Base-by-base conservation (phyloP, 2,797 vertebrate genomes). In the Anabacerthia variegaticeps region DNA sequence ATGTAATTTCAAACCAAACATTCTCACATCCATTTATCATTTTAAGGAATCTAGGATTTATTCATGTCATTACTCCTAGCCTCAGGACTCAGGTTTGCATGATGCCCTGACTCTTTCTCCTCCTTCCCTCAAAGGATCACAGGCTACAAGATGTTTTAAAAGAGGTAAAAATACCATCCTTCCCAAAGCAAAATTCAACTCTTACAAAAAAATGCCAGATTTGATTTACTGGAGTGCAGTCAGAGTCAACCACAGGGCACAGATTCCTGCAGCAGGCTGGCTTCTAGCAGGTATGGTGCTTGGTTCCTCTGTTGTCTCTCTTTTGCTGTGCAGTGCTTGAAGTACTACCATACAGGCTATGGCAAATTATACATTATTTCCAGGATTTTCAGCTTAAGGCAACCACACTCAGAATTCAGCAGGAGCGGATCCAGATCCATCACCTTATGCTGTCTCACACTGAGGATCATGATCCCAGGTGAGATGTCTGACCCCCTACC, bases 141-240 rank as follows among this genome's bases (percentile, higher is more conserved):
- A 12, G 1, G 1, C 12, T 39, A n/a, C 30, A 63, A 28, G 41
- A n/a, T 36, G 10, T 65, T 80, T 77, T 39, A 91, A 85, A 72
- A 83, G 39, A 73, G 5, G 16, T 18, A 58, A 84, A 90, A 87
- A 12, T 1, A 28, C 76, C 26, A 58, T 76, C 44, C 21, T 62
- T 90, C 32, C 58, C 26, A 88, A 78, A 88, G 51, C 16, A 95
- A 92, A 89, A 89, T 41, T 68, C 54, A 79, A 19, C 23, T 59
- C 46, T 46, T 32, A 55, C 14, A 52, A 77, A 52, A 49, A 59
- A 51, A 61, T 49, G 32, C 15, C 69, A 75, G 46, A 26, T 83
- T 79, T 88, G 72, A 93, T 93, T 93, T 85, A 88, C 52, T 83
- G 43, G 58, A 80, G 43, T 27, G 28, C 41, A 55, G 22, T 10